Percentiles rank a stretch among this genome's conserved stretches.
These are phyloP conservation scores for Poecile atricapillus DNA, from an alignment of 2,113 vertebrate genomes.

Conservation along the genomic window DNA sequence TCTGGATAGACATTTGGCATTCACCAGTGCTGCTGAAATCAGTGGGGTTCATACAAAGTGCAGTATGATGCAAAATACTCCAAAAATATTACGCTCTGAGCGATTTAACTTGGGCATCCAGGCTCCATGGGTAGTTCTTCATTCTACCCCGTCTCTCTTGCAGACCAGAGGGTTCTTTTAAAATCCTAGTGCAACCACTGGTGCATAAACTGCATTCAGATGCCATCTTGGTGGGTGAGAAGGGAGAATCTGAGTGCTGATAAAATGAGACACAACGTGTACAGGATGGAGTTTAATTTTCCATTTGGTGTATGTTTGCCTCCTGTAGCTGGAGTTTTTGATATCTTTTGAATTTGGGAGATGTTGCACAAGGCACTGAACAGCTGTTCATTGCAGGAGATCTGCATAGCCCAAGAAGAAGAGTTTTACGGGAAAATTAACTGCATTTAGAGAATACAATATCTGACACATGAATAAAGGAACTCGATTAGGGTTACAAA, in stretches of 20 bases:
- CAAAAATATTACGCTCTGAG: fast-evolving
- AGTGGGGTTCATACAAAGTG: too few species aligned
- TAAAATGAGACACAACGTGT: background rate
- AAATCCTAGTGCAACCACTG: background rate
- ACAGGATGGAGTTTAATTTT: background rate
- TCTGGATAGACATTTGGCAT: background rate
- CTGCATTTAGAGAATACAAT: background rate
- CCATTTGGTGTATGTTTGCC: background rate
- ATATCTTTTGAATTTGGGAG: background rate
- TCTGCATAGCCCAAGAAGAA: background rate
- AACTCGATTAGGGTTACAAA: background rate
- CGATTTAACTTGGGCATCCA: background rate
- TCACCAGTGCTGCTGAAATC: background rate
- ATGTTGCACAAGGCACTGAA: background rate
- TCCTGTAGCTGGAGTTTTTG: background rate
- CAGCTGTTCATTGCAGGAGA: background rate
- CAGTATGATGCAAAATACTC: background rate
- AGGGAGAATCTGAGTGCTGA: background rate
- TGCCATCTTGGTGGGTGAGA: background rate
- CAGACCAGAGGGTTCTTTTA: background rate
- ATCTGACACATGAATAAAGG: background rate
- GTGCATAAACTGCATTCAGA: background rate
- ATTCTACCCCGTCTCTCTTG: background rate
- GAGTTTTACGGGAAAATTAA: background rate
- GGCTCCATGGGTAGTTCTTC: background rate